Evolutionary conservation across 2,113 vertebrate genomes (phyloP).

Genomic region (Hylia prasina): DNA sequence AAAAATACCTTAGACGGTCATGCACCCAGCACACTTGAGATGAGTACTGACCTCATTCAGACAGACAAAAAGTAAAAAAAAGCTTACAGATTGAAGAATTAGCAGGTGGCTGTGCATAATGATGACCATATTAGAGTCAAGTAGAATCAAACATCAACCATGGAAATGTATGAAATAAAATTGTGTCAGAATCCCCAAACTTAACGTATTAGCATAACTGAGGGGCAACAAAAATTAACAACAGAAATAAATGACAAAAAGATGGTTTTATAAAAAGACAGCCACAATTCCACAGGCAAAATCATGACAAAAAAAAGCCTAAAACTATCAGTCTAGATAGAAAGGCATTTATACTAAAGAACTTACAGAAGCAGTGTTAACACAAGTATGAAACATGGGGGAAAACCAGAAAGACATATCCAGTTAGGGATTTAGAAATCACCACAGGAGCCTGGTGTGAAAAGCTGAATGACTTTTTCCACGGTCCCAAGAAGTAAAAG

Average conservation of each 20-base stretch:
- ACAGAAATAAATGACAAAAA: neutral
- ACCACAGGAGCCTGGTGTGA: neutral
- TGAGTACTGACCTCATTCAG: conserved; percentile 14
- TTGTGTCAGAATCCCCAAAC: neutral
- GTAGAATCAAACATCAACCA: neutral
- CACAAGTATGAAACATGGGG: neutral
- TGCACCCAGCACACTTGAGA: neutral
- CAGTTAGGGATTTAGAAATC: neutral
- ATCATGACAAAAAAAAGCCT: neutral
- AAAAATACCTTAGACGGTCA: conserved; percentile 43
- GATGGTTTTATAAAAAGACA: neutral
- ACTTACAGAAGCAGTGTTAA: neutral
- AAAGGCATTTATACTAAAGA: neutral
- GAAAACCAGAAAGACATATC: neutral
- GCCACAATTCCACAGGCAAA: neutral
- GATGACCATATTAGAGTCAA: neutral
- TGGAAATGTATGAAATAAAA: neutral
- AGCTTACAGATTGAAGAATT: neutral
- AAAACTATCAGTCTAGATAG: neutral
- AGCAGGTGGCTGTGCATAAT: conserved; percentile 5
- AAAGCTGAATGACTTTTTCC: neutral
- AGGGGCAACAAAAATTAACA: neutral
- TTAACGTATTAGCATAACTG: neutral
- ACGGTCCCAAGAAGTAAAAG: neutral
- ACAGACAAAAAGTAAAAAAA: neutral